Base-by-base conservation (phyloP, 2,797 vertebrate genomes). In the Chaenodraco wilsoni region DNA sequence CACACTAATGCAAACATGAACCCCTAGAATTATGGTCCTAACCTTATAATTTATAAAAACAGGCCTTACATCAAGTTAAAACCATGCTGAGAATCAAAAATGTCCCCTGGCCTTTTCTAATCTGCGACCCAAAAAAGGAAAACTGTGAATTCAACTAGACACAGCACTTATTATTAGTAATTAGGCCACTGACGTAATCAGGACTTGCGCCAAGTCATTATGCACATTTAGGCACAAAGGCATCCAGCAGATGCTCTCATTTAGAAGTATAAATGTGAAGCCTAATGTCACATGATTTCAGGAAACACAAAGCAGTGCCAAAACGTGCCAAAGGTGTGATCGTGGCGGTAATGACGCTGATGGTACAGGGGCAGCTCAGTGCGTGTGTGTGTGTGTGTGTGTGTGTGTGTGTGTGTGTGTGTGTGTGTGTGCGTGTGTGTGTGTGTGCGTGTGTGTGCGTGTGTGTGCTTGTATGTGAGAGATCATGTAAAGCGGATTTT, bases 101-200 rank as follows among this genome's bases (percentile, higher is more conserved):
- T 8, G 12, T 75, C 44, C 23, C 9, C 2, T 33, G 50, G 56
- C 17, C 59, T 65, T 51, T 60, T 58, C 5, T 17, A n/a, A 61
- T 52, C 17, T 72, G 31, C 1, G 3, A 55, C 40, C 43, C 43
- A 33, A 50, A 56, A 50, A 17, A 41, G 15, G 76, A 55, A 57
- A 48, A 33, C 59, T 65, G 37, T 15, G 37, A 65, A 68, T 77
- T 62, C 49, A 66, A 57, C 55, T 58, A 68, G 59, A 86, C 61
- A 61, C 44, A 66, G 58, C 21, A 74, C 60, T 72, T 91, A 89
- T 88, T 86, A 84, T 83, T 85, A 87, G 83, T 85, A 89, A 91
- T 65, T 54, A 86, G 90, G 87, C 45, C 87, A 84, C 78, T 71
- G 86, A 84, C 19, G 8, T 76, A 83, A 78, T 77, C 37, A 65